Base-by-base conservation (phyloP, 2,888 invertebrate species). In the Troglohyphantes excavatus region DNA sequence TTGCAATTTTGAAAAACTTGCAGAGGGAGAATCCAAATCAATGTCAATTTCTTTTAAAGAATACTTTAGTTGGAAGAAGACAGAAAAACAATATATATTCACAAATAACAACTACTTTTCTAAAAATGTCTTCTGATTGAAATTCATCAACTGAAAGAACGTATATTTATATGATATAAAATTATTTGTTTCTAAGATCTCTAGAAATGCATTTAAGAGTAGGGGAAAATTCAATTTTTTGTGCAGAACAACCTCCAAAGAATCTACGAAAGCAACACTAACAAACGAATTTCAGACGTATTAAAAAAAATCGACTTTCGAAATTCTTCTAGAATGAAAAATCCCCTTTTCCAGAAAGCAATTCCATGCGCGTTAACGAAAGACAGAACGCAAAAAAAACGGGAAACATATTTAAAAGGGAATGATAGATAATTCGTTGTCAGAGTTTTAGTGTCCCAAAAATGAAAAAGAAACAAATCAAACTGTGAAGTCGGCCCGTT, bases 381-480 rank as follows among this genome's bases (percentile, higher is more conserved):
- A 75, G 21, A 29, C 21, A 6, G 27, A 61, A 61, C 13, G 29
- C 27, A 75, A 65, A 65, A 65, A 65, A 26, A 17, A 21, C 33
- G 19, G 61, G 59, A 75, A 75, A 75, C 61, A 61, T 75, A 75
- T 75, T 75, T 29, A 61, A 75, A 75, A 75, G 75, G 59, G 75
- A 75, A 75, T 61, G 75, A 75, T 75, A 75, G 75, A 75, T 75
- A 75, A 75, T 75, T 75, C 75, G 27, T 27, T 29, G 59, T 75
- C 75, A 26, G 59, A 75, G 75, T 61, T 75, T 75, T 61, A 75
- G 61, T 61, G 19, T 61, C 9, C 29, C 61, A 46, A 11, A 33
- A 61, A 75, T 26, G 39, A 46, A 29, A 33, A 75, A 29, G n/a
- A 27, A 75, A 75, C 53, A 72, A 72, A 75, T 61, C 53, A 33